phyloP scores from a whole-genome alignment of 1,140 invertebrate species.

The Cherax destructor region DNA sequence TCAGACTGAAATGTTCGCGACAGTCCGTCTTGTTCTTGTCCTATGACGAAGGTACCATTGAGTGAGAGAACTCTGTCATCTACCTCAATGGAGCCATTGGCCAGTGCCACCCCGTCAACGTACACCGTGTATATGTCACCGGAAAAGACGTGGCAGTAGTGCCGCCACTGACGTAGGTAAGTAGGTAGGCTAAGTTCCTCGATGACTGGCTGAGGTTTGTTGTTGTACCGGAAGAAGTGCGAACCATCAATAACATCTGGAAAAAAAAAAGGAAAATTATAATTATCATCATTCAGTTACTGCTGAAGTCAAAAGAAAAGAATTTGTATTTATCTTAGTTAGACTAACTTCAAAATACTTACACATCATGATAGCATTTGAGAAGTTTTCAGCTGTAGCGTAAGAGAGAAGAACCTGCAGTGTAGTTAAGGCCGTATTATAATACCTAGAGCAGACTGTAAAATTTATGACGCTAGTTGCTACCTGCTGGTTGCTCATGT shows the following conservation, averaged over 20 bases:
- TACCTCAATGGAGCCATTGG: neutral
- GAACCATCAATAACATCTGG: constrained; percentile 26
- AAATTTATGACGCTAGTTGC: constrained; percentile 29
- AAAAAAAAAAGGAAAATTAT: neutral
- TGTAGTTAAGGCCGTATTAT: constrained; percentile 18
- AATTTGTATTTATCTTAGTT: no score
- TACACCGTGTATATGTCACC: constrained; percentile 48
- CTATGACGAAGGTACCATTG: constrained; percentile 51
- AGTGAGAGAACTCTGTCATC: constrained; percentile 40
- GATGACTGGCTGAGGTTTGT: constrained; percentile 37
- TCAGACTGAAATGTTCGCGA: neutral
- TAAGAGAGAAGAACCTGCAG: constrained; percentile 55
- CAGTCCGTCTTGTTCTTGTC: constrained; percentile 51
- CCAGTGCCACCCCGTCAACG: constrained; percentile 30
- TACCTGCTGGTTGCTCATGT: constrained; percentile 42
- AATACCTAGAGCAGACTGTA: constrained; percentile 24
- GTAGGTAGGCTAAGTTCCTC: neutral
- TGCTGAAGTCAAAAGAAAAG: neutral
- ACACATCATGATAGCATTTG: constrained; percentile 60
- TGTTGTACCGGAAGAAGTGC: constrained; percentile 52
- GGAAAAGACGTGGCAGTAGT: constrained; percentile 49
- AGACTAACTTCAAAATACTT: neutral
- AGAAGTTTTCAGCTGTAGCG: constrained; percentile 41
- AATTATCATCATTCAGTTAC: neutral
- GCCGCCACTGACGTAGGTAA: constrained; percentile 38